Evolutionary conservation across 1,140 invertebrate genomes (phyloP).

Genomic region (Drosophila santomea): DNA sequence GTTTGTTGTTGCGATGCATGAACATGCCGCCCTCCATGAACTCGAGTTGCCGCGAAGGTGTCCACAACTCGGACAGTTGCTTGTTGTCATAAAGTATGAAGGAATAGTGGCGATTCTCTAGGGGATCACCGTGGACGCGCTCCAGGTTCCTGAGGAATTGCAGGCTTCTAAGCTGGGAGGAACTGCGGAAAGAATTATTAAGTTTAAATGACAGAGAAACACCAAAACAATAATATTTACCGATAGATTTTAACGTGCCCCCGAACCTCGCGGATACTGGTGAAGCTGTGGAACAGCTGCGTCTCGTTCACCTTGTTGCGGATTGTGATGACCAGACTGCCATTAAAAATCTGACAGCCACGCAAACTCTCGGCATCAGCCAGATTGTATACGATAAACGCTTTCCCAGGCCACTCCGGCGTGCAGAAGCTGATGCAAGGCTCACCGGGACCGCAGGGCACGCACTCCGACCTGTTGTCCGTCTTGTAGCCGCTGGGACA

Average conservation of each 20-base stretch:
- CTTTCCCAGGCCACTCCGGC: conserved; percentile 21
- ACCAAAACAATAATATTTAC: conserved; percentile 17
- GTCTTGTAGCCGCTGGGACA: conserved; percentile 65
- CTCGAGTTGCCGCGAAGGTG: conserved; percentile 40
- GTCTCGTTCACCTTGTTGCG: conserved; percentile 57
- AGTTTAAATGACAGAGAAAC: too few relatives aligned
- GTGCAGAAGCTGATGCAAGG: conserved; percentile 62
- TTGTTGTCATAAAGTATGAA: conserved; percentile 73
- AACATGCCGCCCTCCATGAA: conserved; percentile 66
- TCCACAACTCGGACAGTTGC: conserved; percentile 61
- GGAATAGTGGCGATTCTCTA: conserved; percentile 59
- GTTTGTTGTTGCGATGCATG: conserved; percentile 72
- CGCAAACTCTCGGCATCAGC: conserved; percentile 63
- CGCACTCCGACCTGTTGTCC: conserved; percentile 44
- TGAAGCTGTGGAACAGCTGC: conserved; percentile 47
- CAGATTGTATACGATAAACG: conserved; percentile 55
- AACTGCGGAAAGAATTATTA: conserved; percentile 24
- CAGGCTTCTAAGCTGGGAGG: conserved; percentile 57
- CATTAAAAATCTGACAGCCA: conserved; percentile 72
- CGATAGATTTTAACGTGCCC: conserved; percentile 73
- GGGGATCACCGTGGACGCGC: conserved; percentile 52
- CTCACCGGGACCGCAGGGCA: conserved; percentile 40
- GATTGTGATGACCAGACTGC: conserved; percentile 65
- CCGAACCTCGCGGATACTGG: conserved; percentile 64
- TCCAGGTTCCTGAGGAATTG: conserved; percentile 57